These are phyloP conservation scores for Malurus elegans DNA, from an alignment of 2,113 vertebrate species.

Conservation along the genomic window DNA sequence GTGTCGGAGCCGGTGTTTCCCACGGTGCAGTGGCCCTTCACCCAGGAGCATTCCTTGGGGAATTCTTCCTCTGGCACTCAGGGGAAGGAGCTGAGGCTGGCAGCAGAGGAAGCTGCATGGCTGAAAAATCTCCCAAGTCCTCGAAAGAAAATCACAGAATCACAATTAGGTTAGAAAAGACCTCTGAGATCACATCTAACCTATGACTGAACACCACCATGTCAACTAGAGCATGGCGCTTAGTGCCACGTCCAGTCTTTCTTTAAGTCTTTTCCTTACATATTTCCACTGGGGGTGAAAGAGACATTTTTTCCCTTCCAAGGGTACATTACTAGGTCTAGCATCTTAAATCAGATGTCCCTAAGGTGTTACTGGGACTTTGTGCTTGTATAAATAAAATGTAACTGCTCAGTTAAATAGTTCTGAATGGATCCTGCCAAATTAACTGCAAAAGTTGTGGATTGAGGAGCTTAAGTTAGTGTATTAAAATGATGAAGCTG, in stretches of 20 bases:
- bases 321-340: not conserved
- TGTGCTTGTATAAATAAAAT: not conserved
- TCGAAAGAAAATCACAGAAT: not conserved
- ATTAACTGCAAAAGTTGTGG: not conserved
- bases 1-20: rapidly evolving
- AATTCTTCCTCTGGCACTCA: rapidly evolving
- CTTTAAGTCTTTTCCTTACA: not conserved
- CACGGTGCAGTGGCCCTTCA: rapidly evolving
- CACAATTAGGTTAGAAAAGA: not conserved
- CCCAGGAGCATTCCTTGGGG: rapidly evolving
- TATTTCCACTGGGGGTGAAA: not conserved
- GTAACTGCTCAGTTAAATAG: not conserved
- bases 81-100: not conserved
- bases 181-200: not conserved
- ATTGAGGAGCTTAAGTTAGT: not conserved
- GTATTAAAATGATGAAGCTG: not conserved
- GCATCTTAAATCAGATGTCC: not conserved
- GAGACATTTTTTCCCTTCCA: rapidly evolving
- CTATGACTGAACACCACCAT: not conserved
- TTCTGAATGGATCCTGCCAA: not conserved
- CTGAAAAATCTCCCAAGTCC: not conserved
- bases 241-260: not conserved
- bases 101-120: not conserved
- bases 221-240: not conserved
- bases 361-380: not conserved